Conservation (phyloP, 2,113 vertebrate genomes). For the Bos indicus region DNA sequence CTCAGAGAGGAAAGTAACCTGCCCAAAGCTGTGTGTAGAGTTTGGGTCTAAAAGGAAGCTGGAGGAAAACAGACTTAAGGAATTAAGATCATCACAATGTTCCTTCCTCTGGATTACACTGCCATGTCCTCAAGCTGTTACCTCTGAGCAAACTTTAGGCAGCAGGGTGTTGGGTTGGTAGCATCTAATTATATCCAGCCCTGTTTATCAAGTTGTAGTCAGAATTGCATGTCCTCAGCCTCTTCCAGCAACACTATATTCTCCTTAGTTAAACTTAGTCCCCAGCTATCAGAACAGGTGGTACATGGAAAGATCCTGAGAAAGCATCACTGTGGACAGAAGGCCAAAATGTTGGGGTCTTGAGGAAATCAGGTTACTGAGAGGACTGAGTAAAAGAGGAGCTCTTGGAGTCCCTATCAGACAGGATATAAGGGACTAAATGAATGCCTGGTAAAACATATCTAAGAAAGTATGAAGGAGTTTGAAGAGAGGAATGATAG, state of each 20-base stretch:
- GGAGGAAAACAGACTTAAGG: not conserved
- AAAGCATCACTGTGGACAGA: not conserved
- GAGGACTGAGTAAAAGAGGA: not conserved
- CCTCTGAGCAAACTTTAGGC: not conserved
- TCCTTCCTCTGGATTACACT: not conserved
- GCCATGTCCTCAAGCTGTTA: not conserved
- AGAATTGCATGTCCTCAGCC: not conserved
- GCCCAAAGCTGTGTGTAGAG: not conserved
- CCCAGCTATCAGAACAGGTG: constrained; percentile 33
- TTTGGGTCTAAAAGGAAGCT: not conserved
- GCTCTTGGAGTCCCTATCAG: not conserved
- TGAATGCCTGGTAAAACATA: not conserved
- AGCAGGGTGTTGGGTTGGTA: not conserved
- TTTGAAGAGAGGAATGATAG: not conserved
- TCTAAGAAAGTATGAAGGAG: not conserved
- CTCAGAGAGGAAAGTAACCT: not conserved
- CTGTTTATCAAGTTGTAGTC: not conserved
- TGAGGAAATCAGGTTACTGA: not conserved
- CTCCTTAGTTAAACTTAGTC: constrained; percentile 6
- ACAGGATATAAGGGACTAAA: not conserved
- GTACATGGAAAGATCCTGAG: not conserved
- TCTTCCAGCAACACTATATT: not conserved
- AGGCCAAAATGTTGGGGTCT: not conserved
- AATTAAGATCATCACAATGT: not conserved
- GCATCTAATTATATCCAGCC: not conserved